Conservation (phyloP, 2,797 vertebrate species). For the Brachyalestes nurse region DNA sequence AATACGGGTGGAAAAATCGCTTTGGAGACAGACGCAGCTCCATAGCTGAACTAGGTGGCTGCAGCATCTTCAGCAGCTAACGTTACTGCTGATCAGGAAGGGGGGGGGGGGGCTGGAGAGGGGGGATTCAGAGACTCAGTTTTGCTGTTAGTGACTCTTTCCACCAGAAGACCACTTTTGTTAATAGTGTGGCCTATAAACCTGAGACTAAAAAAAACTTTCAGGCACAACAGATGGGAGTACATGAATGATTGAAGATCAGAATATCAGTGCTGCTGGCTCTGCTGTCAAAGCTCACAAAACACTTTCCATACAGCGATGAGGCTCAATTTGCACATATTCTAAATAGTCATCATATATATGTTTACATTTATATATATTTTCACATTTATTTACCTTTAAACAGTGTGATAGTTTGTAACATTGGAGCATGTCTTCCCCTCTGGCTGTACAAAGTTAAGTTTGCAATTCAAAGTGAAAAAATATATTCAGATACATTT, state of each 20-base stretch:
- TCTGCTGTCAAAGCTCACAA: not conserved
- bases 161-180: slow-evolving; percentile 71
- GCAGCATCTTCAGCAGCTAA: slow-evolving; percentile 70
- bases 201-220: not conserved
- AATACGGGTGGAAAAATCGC: slow-evolving; percentile 6
- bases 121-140: not conserved
- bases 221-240: slow-evolving; percentile 21
- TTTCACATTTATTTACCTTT: too few species aligned
- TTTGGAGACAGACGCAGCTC: slow-evolving; percentile 65
- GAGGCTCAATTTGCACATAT: too few species aligned
- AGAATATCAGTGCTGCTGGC: not conserved
- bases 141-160: slow-evolving; percentile 50
- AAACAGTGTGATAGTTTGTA: too few species aligned
- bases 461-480: too few species aligned
- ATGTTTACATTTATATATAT: too few species aligned
- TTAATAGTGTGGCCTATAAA: not conserved
- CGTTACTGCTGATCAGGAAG: slow-evolving; percentile 62
- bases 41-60: slow-evolving; percentile 66
- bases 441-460: too few species aligned
- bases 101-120: slow-evolving; percentile 39
- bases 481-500: too few species aligned
- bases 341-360: too few species aligned
- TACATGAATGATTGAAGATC: slow-evolving; percentile 14
- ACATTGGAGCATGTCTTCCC: too few species aligned
- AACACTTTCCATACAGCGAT: too few species aligned